Conservation (phyloP, 2,888 invertebrate species). For the Cryptocephalus moraei region DNA sequence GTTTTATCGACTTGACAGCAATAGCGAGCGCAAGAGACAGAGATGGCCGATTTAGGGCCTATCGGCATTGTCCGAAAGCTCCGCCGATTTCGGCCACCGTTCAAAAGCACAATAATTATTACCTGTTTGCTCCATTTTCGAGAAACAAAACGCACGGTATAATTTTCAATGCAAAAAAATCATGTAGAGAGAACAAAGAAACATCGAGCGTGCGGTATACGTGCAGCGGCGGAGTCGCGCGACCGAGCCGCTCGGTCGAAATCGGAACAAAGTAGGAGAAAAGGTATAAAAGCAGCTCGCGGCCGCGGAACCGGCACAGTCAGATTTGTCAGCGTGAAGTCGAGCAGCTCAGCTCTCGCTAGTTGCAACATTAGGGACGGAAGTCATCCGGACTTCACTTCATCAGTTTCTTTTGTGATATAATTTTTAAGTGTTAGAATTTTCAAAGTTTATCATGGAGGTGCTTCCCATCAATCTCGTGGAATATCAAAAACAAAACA, state of each 20-base stretch:
- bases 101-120: too few species aligned
- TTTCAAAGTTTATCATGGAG: conserved; percentile 28
- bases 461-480: conserved; percentile 27
- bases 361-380: conserved; percentile 13
- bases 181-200: conserved; percentile 15
- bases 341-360: conserved; percentile 3
- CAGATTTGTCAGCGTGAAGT: conserved; percentile 3
- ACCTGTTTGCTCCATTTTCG: neutral
- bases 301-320: conserved; percentile 5
- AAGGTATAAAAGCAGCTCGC: conserved; percentile 17
- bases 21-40: too few species aligned
- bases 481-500: conserved; percentile 32
- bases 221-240: conserved; percentile 9
- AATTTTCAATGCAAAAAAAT: neutral
- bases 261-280: conserved; percentile 17
- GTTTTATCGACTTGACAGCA: too few species aligned
- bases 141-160: neutral
- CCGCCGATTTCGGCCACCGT: too few species aligned
- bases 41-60: too few species aligned
- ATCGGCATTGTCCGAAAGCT: too few species aligned
- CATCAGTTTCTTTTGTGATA: conserved; percentile 27
- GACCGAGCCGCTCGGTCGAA: conserved; percentile 4
- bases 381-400: conserved; percentile 8
- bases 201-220: conserved; percentile 15
- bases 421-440: conserved; percentile 24